Evolutionary conservation across 2,888 invertebrate species (phyloP).

Genomic region (Cephonodes hylas): DNA sequence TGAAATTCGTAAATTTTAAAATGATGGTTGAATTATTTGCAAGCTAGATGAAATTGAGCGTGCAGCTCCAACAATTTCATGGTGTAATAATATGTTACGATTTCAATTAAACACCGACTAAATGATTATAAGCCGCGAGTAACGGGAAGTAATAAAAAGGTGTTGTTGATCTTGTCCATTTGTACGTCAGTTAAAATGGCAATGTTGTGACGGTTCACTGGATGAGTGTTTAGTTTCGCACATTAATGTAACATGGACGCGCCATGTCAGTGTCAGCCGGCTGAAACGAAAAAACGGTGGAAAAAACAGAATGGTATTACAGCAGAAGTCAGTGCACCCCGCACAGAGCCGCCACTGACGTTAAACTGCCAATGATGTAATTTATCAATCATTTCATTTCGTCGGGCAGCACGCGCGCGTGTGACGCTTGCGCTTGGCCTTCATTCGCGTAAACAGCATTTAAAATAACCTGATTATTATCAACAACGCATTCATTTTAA

Average conservation of each 20-base stretch:
- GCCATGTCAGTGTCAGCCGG: conserved; percentile 64
- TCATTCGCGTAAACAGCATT: neutral
- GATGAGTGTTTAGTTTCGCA: conserved; percentile 48
- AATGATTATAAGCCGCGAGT: conserved; percentile 28
- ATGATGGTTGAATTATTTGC: too few relatives aligned
- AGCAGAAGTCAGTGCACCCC: conserved; percentile 37
- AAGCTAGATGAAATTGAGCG: neutral
- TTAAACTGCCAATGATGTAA: conserved; percentile 9
- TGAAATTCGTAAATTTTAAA: too few relatives aligned
- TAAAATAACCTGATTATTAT: neutral
- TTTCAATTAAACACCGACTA: conserved; percentile 15
- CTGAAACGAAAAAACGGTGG: conserved; percentile 43
- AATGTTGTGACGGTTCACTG: conserved; percentile 52
- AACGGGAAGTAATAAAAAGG: conserved; percentile 50
- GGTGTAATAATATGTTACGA: conserved; percentile 9
- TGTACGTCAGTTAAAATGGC: conserved; percentile 35
- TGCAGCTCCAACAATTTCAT: neutral
- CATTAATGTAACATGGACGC: conserved; percentile 45
- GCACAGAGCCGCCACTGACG: conserved; percentile 20
- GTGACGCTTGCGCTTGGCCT: neutral
- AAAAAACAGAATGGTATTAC: conserved; percentile 37
- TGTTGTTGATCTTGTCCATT: conserved; percentile 44
- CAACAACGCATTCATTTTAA: neutral
- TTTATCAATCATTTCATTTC: conserved; percentile 4
- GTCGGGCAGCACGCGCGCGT: neutral